Base-by-base conservation (phyloP, 2,113 vertebrate genomes). In the Lycocorax pyrrhopterus region DNA sequence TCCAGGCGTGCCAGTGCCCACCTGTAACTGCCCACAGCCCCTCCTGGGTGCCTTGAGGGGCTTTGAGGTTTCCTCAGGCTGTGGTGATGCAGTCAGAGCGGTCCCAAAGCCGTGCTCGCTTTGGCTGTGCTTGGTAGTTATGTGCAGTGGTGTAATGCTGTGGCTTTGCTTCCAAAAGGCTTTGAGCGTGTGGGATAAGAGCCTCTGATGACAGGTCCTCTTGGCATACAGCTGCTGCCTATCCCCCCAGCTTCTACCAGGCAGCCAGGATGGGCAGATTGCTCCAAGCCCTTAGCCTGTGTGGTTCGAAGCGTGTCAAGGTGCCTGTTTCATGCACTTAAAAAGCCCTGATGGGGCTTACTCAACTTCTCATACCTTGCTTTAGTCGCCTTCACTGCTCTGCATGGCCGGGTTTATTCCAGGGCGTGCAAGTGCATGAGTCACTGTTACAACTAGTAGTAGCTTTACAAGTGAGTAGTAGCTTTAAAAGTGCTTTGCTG, bases 101-200 rank as follows among this genome's bases (percentile, higher is more conserved):
- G 59, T 73, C 47, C 16, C 46, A 37, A 41, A 66, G 76, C 68
- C 1, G 0, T 29, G 32, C 37, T 92, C 1, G 0, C 66, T 79
- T 33, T 35, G 68, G 11, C 77, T 58, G 13, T 51, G 49, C 44
- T 14, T 2, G 33, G 55, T 55, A 33, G 60, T 43, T 82, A 2
- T 1, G 4, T 41, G 59, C 23, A 9, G 32, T 19, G 52, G 32
- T 67, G 43, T n/a, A 14, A 33, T 39, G 39, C 30, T 0, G 0
- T 1, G 1, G 60, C 43, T 81, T 71, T 62, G 44, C 79, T 75
- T 69, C 18, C 12, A 4, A 21, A 63, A 55, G 41, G 62, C 56
- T 77, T 66, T 51, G n/a, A 52, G 59, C 1, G 0, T 3, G 3
- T 46, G 69, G 29, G 29, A 67, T 33, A 68, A 30, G 69, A 84